These are phyloP conservation scores for Ceratotherium simum DNA, from an alignment of 2,113 vertebrate species.

Conservation along the genomic window DNA sequence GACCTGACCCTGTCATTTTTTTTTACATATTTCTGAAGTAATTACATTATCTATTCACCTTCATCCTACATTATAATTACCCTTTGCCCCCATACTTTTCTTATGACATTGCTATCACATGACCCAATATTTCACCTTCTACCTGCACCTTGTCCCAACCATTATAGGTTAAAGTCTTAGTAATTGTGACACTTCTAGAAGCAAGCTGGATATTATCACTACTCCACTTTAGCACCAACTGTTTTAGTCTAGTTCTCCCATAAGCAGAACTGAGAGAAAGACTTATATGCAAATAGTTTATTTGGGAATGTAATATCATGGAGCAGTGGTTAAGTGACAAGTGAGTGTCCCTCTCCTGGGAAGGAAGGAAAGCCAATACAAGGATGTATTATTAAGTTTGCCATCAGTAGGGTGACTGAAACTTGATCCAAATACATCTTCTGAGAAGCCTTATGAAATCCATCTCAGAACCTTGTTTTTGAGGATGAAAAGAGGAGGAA, in stretches of 20 bases:
- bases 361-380: neutral
- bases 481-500: neutral
- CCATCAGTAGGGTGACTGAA: neutral
- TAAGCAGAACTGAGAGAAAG: slow-evolving; percentile 18
- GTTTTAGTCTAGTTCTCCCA: neutral
- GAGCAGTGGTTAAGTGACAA: neutral
- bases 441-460: neutral
- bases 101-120: neutral
- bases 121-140: neutral
- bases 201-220: neutral
- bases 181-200: neutral
- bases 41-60: neutral
- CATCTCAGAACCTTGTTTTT: neutral
- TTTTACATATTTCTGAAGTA: neutral
- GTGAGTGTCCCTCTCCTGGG: neutral
- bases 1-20: neutral
- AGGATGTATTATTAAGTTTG: neutral
- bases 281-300: neutral
- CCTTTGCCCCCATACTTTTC: neutral
- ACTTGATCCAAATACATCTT: neutral
- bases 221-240: neutral
- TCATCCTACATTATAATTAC: neutral
- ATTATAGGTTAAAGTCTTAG: neutral
- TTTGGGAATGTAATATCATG: neutral
- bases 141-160: neutral